phyloP scores from a whole-genome alignment of 2,888 invertebrate genomes.

The Sphaeridia pumilis region DNA sequence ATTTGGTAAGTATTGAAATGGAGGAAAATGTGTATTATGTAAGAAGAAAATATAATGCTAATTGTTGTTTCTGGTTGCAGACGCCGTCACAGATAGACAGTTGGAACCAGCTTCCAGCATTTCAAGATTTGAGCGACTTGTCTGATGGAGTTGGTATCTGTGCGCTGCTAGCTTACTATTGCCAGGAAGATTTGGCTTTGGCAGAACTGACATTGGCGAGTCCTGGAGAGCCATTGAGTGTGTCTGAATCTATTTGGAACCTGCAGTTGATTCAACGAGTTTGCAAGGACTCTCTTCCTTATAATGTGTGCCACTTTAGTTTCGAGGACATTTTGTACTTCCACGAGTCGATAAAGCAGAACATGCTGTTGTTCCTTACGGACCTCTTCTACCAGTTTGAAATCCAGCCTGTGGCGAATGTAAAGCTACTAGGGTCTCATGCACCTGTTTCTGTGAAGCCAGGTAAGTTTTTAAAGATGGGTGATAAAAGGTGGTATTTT shows the following conservation, averaged over 20 bases:
- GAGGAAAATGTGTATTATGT: too few relatives aligned
- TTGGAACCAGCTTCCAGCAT: conserved; percentile 34
- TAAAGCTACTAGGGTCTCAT: conserved; percentile 61
- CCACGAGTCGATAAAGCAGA: conserved; percentile 84
- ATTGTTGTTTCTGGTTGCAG: conserved; percentile 17
- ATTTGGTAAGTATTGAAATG: conserved; percentile 34
- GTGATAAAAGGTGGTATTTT: too few relatives aligned
- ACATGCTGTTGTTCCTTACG: conserved; percentile 82
- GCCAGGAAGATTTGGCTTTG: conserved; percentile 64
- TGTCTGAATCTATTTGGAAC: conserved; percentile 55
- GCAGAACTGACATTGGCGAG: conserved; percentile 46
- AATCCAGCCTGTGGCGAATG: conserved; percentile 80
- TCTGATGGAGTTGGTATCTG: conserved; percentile 84
- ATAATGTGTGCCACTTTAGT: conserved; percentile 81
- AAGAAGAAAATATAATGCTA: not conserved
- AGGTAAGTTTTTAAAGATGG: too few relatives aligned
- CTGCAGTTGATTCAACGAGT: conserved; percentile 76
- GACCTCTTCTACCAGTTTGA: conserved; percentile 89
- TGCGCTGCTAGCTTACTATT: conserved; percentile 79
- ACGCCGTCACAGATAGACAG: conserved; percentile 33
- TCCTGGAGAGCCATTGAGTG: conserved; percentile 31
- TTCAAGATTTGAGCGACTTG: conserved; percentile 69
- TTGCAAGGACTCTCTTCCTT: conserved; percentile 70
- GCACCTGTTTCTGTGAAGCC: conserved; percentile 31
- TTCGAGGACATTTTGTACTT: conserved; percentile 90